Conservation (phyloP, 2,888 invertebrate genomes). For the Parnassius apollo region DNA sequence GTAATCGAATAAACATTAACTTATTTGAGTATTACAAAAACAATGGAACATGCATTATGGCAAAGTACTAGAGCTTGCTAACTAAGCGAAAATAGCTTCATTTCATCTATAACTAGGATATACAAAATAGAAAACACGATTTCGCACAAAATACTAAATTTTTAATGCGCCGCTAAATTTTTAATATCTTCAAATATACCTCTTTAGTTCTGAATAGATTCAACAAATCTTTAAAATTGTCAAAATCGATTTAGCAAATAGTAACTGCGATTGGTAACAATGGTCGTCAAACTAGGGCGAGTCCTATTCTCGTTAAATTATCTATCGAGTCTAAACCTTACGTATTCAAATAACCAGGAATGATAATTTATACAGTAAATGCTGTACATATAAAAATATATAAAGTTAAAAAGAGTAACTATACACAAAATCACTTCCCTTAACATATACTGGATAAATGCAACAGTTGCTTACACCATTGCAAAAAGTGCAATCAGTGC, state of each 20-base stretch:
- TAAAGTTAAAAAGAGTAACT: slow-evolving; percentile 63
- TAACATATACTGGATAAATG: slow-evolving; percentile 71
- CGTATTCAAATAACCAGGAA: slow-evolving; percentile 58
- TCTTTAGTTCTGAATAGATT: slow-evolving; percentile 13
- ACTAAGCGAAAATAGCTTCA: slow-evolving; percentile 78
- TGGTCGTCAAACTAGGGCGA: slow-evolving; percentile 54
- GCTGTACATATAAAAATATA: slow-evolving; percentile 70
- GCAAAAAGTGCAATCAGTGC: slow-evolving; percentile 53
- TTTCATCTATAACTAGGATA: slow-evolving; percentile 65
- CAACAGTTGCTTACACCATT: slow-evolving; percentile 64
- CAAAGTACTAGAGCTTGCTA: slow-evolving; percentile 78
- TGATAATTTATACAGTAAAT: slow-evolving; percentile 70
- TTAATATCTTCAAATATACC: not conserved
- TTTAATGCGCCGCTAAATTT: not conserved
- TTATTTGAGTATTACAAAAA: slow-evolving; percentile 79
- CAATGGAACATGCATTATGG: slow-evolving; percentile 82
- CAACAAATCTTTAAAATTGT: slow-evolving; percentile 27
- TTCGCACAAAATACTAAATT: not conserved
- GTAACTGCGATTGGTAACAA: slow-evolving; percentile 78
- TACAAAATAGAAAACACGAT: slow-evolving; percentile 44
- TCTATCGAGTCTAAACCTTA: slow-evolving; percentile 37
- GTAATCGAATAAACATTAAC: slow-evolving; percentile 73
- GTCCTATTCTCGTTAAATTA: slow-evolving; percentile 41
- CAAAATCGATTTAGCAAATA: slow-evolving; percentile 40
- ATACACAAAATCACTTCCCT: slow-evolving; percentile 68